Evolutionary conservation across 2,113 vertebrate genomes (phyloP), one percentile per base, ranked within the genome.

Genomic region (Diphyllodes magnificus): DNA sequence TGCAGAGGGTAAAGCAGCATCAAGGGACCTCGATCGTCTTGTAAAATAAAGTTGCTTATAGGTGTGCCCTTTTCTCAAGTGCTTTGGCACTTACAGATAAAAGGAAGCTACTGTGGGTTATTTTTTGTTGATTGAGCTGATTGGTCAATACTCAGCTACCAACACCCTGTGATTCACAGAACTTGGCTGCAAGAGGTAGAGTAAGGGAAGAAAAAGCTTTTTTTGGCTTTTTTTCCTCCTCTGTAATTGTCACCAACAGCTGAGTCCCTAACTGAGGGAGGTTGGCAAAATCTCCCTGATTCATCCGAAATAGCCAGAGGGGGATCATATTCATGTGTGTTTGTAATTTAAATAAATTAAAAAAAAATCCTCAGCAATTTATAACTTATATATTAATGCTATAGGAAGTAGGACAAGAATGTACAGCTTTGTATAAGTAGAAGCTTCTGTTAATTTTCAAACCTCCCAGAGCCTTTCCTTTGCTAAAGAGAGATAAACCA

Each of bases 401-500:
- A 6, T 13, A 61, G 51, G 59, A 81, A 72, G 64, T 40, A 60
- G 11, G 30, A 77, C 13, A 39, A 24, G 60, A 68, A 71, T 0
- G 0, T 59, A 49, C n/a, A 81, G 17, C n/a, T 75, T 12, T 64
- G 4, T 16, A 1, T 42, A 73, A 45, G 17, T 28, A 50, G 82
- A 87, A 86, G 28, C 25, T 92, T 51, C 76, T 78, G 51, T 51
- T 86, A 69, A 59, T 66, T 92, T 90, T 90, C 40, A 59, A 81
- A 56, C 40, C 49, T 94, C 14, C 25, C 21, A 13, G 33, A 54
- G 23, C 40, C 44, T 93, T 93, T 56, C 45, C 37, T 92, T 59
- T 78, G 28, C 51, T 92, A 86, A 90, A 93, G 95, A 87, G 87
- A 97, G 90, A 97, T 73, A 95, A 95, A 95, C 91, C 95, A 89